A percentile compares a stretch with the other conserved stretches of the same genome.
Conservation (phyloP, 2,113 vertebrate genomes). For the Microtus pennsylvanicus region DNA sequence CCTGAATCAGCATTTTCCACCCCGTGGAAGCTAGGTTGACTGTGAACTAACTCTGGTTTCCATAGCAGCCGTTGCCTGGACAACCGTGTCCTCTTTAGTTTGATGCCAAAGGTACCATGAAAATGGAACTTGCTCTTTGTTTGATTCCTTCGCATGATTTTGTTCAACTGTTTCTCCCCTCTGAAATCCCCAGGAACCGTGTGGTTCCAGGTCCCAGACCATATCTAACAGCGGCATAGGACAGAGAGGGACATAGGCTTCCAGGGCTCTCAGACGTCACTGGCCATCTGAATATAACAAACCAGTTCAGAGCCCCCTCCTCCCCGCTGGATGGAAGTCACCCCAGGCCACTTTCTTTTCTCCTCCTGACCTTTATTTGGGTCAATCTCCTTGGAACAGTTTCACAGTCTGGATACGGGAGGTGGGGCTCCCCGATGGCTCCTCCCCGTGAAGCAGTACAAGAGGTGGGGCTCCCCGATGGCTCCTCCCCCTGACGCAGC, state of each 20-base stretch:
- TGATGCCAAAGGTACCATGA: constrained; percentile 79
- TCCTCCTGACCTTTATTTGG: not conserved
- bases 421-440: not conserved
- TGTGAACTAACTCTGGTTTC: constrained; percentile 81
- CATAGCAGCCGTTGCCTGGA: constrained; percentile 83
- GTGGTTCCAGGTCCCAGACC: not conserved
- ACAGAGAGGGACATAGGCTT: not conserved
- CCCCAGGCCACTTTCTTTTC: not conserved
- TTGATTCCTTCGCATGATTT: not conserved
- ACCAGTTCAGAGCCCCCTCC: not conserved
- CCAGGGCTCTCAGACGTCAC: accelerated
- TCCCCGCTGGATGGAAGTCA: not conserved
- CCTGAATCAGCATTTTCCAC: constrained; percentile 78
- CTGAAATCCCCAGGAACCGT: not conserved
- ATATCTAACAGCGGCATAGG: not conserved
- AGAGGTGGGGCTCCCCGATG: not conserved
- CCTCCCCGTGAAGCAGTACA: not conserved
- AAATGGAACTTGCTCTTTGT: constrained; percentile 67
- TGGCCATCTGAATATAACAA: not conserved
- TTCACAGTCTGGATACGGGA: not conserved
- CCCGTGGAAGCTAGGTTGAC: constrained; percentile 70
- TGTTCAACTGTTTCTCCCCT: not conserved
- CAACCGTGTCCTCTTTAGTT: constrained; percentile 74
- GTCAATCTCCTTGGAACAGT: not conserved
- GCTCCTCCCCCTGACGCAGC: not conserved